Evolutionary conservation across 2,797 vertebrate species (phyloP).

Genomic region (Ficedula albicollis): DNA sequence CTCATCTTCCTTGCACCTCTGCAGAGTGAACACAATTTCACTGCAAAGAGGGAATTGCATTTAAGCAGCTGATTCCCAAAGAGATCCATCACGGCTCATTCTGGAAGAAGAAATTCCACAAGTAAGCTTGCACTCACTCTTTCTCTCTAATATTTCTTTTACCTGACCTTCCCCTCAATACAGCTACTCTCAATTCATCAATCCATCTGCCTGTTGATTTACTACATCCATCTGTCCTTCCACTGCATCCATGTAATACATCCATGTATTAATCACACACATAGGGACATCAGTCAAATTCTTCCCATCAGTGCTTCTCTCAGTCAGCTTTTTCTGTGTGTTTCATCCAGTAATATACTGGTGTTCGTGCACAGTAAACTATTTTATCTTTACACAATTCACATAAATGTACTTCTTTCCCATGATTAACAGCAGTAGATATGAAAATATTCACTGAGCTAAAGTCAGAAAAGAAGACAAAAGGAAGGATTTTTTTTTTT

Average conservation of each 20-base stretch:
- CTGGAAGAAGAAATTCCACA: background rate
- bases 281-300: background rate
- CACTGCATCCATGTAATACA: background rate
- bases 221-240: background rate
- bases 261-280: background rate
- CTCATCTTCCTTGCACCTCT: background rate
- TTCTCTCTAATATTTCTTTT: background rate
- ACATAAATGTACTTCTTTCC: background rate
- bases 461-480: background rate
- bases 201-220: background rate
- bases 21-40: background rate
- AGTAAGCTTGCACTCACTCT: background rate
- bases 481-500: background rate
- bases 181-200: background rate
- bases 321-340: background rate
- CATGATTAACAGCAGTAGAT: background rate
- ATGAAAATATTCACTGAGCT: background rate
- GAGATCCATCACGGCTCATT: background rate
- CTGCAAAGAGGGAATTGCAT: background rate
- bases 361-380: background rate
- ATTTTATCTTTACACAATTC: background rate
- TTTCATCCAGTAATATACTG: background rate
- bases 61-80: background rate
- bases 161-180: background rate
- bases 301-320: background rate